phyloP scores from a whole-genome alignment of 2,888 invertebrate genomes.

The Drosophila kuntzei region DNA sequence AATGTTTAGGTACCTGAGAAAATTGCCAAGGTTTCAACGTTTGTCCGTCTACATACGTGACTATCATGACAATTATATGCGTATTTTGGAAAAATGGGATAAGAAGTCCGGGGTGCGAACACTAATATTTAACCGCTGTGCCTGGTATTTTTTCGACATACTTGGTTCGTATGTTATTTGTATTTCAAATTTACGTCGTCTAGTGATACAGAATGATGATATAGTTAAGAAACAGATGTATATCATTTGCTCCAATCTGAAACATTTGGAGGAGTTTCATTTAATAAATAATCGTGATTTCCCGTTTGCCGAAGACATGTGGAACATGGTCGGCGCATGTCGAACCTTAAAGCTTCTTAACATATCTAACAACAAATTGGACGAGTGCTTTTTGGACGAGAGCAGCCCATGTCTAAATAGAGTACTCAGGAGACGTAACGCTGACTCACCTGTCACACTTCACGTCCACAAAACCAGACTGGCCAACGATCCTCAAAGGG shows the following conservation, averaged over 20 bases:
- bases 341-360: slow-evolving; percentile 1
- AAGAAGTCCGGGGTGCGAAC: not conserved
- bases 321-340: slow-evolving; percentile 5
- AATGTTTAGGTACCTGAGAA: not conserved
- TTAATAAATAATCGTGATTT: not conserved
- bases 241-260: not conserved
- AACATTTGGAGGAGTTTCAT: slow-evolving; percentile 8
- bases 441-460: not conserved
- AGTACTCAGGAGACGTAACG: not conserved
- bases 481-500: slow-evolving; percentile 3
- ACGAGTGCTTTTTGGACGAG: not conserved
- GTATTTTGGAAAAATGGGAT: not conserved
- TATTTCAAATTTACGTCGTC: too few relatives aligned
- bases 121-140: not conserved
- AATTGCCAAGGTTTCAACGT: slow-evolving; percentile 4
- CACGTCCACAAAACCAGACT: not conserved
- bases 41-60: not conserved
- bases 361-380: slow-evolving; percentile 6
- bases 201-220: slow-evolving; percentile 2
- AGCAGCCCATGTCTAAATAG: not conserved
- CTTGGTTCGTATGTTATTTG: too few relatives aligned
- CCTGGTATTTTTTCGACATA: too few relatives aligned
- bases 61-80: not conserved
- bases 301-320: not conserved
- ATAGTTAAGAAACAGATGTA: not conserved